Conservation (phyloP, 2,797 vertebrate genomes). For the Pyrocephalus nanus region DNA sequence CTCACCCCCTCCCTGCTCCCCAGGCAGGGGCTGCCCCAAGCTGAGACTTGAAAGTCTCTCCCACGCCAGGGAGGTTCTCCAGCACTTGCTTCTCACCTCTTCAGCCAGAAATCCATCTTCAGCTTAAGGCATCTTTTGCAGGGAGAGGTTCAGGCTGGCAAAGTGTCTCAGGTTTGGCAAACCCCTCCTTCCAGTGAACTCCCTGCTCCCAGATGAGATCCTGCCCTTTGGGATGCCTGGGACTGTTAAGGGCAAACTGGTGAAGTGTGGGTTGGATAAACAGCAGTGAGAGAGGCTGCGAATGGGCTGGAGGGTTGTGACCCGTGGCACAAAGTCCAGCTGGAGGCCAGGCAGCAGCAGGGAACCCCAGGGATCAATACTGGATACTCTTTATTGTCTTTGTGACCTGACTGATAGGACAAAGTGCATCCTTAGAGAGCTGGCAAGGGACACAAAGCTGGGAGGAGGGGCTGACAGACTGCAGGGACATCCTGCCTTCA, state of each 20-base stretch:
- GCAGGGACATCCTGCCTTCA: neutral
- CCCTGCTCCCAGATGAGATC: neutral
- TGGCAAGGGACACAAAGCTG: neutral
- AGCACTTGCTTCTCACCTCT: neutral
- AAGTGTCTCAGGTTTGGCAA: neutral
- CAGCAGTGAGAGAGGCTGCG: neutral
- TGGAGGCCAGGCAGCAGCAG: neutral
- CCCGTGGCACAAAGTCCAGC: neutral
- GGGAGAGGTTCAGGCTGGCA: neutral
- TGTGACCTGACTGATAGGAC: neutral
- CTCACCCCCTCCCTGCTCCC: neutral
- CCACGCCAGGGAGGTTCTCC: neutral
- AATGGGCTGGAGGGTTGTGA: neutral
- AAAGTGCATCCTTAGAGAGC: neutral
- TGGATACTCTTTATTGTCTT: neutral
- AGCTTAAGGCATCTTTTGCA: neutral
- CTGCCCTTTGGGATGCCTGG: neutral
- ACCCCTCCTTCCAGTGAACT: neutral
- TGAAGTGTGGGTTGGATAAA: neutral
- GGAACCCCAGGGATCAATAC: accelerated
- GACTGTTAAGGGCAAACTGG: neutral
- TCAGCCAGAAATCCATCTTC: neutral
- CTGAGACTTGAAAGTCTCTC: neutral
- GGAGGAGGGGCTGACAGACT: neutral
- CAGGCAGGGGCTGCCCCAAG: neutral